These are phyloP conservation scores for Drosophila sordidapex DNA, from an alignment of 2,888 invertebrate species.

Conservation along the genomic window DNA sequence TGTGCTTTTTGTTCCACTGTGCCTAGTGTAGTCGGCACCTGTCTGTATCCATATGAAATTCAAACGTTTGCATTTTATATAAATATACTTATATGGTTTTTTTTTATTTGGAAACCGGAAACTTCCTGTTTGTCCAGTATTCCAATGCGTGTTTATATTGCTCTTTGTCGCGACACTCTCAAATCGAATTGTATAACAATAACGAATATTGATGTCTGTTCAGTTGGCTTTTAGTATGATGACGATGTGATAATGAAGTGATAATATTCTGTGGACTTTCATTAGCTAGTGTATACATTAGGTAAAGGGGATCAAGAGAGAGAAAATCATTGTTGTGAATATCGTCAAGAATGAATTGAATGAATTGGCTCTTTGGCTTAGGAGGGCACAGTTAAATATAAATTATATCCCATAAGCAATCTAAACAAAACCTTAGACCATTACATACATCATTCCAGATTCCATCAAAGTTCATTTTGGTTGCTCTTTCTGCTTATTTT, in stretches of 20 bases:
- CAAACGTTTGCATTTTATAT: constrained; percentile 14
- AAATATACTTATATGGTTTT: background rate
- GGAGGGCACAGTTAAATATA: background rate
- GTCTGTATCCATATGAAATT: constrained; percentile 22
- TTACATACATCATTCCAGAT: constrained; percentile 15
- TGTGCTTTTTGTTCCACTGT: constrained; percentile 15
- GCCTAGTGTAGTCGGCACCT: constrained; percentile 6
- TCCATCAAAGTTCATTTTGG: constrained; percentile 2
- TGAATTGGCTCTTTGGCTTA: background rate
- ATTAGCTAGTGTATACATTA: background rate
- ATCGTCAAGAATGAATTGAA: background rate
- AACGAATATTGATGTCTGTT: constrained; percentile 49
- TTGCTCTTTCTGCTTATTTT: background rate
- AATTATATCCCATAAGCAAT: background rate
- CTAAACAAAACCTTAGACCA: background rate
- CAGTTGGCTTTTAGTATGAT: constrained; percentile 15
- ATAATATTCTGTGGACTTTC: background rate
- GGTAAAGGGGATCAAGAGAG: background rate
- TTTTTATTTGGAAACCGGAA: background rate
- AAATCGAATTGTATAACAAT: constrained; percentile 37
- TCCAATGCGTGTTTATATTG: constrained; percentile 58
- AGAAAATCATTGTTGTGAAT: background rate
- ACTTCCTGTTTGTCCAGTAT: constrained; percentile 36
- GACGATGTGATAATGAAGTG: background rate
- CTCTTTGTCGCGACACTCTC: constrained; percentile 49